phyloP scores from a whole-genome alignment of 2,113 vertebrate genomes.

The Camarhynchus parvulus region DNA sequence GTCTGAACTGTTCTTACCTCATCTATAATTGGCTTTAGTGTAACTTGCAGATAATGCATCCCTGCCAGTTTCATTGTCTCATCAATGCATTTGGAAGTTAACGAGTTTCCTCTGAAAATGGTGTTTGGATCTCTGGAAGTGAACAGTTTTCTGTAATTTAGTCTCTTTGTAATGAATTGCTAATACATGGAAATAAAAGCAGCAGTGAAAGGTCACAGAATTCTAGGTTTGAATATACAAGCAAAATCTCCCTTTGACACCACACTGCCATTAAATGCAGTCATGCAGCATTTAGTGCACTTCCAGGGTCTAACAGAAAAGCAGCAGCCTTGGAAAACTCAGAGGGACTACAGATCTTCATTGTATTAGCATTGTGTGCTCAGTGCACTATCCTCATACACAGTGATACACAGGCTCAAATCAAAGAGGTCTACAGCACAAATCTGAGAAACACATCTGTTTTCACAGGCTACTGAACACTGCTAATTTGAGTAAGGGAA shows the following conservation, averaged over 20 bases:
- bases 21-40: slow-evolving; percentile 93
- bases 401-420: background rate
- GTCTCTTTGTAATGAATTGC: background rate
- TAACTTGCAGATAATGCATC: slow-evolving; percentile 97
- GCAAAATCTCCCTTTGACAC: background rate
- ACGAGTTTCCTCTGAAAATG: slow-evolving; percentile 96
- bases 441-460: accelerated
- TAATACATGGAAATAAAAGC: background rate
- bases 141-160: slow-evolving; percentile 33
- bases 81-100: slow-evolving; percentile 98
- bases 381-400: background rate
- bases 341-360: background rate
- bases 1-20: slow-evolving; percentile 80
- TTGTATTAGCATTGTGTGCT: background rate
- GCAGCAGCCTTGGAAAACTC: background rate
- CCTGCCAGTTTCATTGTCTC: slow-evolving; percentile 99
- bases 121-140: slow-evolving; percentile 94
- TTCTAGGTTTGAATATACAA: background rate
- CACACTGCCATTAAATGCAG: background rate
- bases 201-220: background rate
- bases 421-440: background rate
- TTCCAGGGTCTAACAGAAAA: background rate
- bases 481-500: background rate
- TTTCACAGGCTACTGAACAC: background rate
- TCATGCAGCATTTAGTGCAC: background rate